Evolutionary conservation across 2,888 invertebrate species (phyloP).

Genomic region (Sphaerophoria taeniata): DNA sequence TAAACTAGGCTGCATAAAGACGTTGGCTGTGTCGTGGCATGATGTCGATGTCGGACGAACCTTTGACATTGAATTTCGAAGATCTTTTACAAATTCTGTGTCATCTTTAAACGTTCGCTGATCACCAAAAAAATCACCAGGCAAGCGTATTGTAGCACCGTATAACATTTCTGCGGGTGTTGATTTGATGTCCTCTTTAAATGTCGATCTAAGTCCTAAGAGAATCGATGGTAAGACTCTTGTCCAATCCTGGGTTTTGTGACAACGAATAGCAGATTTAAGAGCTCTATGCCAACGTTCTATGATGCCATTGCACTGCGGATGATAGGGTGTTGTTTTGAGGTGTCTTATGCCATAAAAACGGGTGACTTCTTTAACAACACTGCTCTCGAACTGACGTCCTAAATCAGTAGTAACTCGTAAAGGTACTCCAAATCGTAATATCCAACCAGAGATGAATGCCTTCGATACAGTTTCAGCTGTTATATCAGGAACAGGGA

Average conservation of each 20-base stretch:
- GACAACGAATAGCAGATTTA: slow-evolving; percentile 62
- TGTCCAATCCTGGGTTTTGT: slow-evolving; percentile 43
- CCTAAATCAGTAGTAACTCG: slow-evolving; percentile 63
- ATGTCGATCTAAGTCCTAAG: slow-evolving; percentile 40
- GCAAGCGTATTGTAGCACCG: slow-evolving; percentile 51
- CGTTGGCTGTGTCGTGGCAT: neutral
- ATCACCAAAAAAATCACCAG: slow-evolving; percentile 54
- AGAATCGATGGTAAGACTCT: slow-evolving; percentile 7
- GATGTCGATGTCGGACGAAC: slow-evolving; percentile 8
- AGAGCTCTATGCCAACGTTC: slow-evolving; percentile 63
- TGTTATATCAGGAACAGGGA: slow-evolving; percentile 50
- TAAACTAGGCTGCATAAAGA: neutral
- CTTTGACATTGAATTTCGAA: neutral
- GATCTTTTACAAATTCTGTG: slow-evolving; percentile 3
- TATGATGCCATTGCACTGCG: slow-evolving; percentile 59
- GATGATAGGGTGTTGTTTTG: slow-evolving; percentile 58
- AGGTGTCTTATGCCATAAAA: slow-evolving; percentile 47
- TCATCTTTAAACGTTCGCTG: neutral
- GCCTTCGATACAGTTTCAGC: slow-evolving; percentile 57
- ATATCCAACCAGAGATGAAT: slow-evolving; percentile 46
- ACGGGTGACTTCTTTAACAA: slow-evolving; percentile 42
- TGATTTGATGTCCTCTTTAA: slow-evolving; percentile 57
- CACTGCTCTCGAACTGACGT: slow-evolving; percentile 48
- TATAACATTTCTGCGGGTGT: slow-evolving; percentile 68
- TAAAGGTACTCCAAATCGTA: slow-evolving; percentile 55